Conservation (phyloP, 2,888 invertebrate species). For the Stenodema calcarata region DNA sequence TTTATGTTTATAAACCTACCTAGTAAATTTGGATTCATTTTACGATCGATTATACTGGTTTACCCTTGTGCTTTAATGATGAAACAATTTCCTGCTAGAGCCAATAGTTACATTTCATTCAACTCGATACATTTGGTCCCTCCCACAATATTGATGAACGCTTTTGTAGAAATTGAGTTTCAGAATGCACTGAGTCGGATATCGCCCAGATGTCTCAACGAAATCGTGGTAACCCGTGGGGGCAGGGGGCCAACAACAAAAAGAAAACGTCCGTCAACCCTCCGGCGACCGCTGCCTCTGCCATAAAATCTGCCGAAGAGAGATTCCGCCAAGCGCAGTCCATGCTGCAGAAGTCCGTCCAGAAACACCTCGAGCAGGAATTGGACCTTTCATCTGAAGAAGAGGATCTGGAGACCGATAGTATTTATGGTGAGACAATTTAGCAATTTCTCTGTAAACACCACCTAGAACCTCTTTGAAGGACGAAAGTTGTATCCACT, state of each 20-base stretch:
- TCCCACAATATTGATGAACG: too few species aligned
- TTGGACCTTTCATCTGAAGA: slow-evolving; percentile 56
- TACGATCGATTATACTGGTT: too few species aligned
- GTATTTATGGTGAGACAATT: slow-evolving; percentile 54
- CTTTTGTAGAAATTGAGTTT: too few species aligned
- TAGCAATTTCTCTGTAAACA: neutral
- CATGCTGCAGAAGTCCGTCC: slow-evolving; percentile 53
- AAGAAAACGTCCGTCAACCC: neutral
- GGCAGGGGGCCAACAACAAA: neutral
- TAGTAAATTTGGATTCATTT: too few species aligned
- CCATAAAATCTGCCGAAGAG: slow-evolving; percentile 39
- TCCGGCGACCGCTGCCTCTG: neutral
- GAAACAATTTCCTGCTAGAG: too few species aligned
- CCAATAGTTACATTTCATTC: too few species aligned
- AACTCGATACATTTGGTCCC: too few species aligned
- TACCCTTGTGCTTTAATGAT: too few species aligned
- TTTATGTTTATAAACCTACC: too few species aligned
- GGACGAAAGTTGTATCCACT: neutral
- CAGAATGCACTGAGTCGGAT: neutral
- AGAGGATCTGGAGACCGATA: slow-evolving; percentile 56
- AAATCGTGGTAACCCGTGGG: slow-evolving; percentile 20
- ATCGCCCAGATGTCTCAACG: slow-evolving; percentile 4
- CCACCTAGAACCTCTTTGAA: neutral
- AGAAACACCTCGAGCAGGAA: slow-evolving; percentile 55
- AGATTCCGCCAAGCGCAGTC: slow-evolving; percentile 55